These are phyloP conservation scores for Calameuta idolon DNA, from an alignment of 2,888 invertebrate genomes.

Conservation along the genomic window DNA sequence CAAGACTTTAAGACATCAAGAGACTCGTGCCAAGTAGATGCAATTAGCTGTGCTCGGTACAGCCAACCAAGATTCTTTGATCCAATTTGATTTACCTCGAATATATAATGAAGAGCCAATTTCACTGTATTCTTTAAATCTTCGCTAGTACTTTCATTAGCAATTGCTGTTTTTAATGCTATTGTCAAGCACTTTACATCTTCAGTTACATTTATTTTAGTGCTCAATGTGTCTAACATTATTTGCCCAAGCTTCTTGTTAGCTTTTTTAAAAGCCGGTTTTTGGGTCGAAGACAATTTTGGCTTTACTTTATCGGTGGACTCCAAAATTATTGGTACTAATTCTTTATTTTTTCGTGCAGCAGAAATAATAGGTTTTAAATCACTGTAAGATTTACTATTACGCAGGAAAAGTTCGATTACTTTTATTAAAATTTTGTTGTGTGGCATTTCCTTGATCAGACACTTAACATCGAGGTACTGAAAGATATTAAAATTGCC, in stretches of 20 bases:
- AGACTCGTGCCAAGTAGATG: no score
- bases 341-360: conserved; percentile 23
- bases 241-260: conserved; percentile 43
- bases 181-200: conserved; percentile 47
- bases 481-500: conserved; percentile 44
- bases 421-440: conserved; percentile 36
- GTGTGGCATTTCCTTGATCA: conserved; percentile 37
- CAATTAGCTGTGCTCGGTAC: no score
- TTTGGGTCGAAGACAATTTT: conserved; percentile 40
- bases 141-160: conserved; percentile 35
- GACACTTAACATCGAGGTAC: conserved; percentile 37
- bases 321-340: conserved; percentile 38
- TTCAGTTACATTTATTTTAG: conserved; percentile 31
- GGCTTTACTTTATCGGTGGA: conserved; percentile 45
- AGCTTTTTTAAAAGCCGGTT: conserved; percentile 41
- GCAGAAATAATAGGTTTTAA: conserved; percentile 36
- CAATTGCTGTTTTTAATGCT: conserved; percentile 41
- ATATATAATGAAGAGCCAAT: conserved; percentile 37
- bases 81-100: conserved; percentile 33
- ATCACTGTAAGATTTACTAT: conserved; percentile 31
- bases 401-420: conserved; percentile 44
- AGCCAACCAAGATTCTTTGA: no score
- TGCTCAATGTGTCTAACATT: conserved; percentile 35
- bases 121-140: conserved; percentile 36
- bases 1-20: not conserved